Percentiles rank a stretch among this genome's conserved stretches.
These are phyloP conservation scores for Neogobius melanostomus DNA, from an alignment of 2,113 vertebrate genomes.

Conservation along the genomic window DNA sequence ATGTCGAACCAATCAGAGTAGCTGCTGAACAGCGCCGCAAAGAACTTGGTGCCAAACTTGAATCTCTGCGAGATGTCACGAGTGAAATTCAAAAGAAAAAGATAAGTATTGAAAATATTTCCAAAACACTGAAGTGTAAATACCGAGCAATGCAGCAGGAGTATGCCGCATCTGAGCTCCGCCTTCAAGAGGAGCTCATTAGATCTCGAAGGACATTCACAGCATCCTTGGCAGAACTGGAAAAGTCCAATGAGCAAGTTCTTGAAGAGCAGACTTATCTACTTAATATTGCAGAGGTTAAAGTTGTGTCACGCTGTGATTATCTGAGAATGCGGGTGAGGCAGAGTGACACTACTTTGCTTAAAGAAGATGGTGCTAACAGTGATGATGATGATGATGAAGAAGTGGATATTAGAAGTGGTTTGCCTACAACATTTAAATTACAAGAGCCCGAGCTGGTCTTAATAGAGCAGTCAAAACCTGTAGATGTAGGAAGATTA, in stretches of 20 bases:
- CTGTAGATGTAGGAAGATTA: conserved; percentile 86
- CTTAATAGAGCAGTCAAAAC: conserved; percentile 81
- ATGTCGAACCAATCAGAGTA: conserved; percentile 81
- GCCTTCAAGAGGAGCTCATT: conserved; percentile 88
- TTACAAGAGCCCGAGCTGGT: conserved; percentile 90
- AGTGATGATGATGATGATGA: conserved; percentile 79
- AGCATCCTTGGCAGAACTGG: conserved; percentile 85
- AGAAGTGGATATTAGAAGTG: conserved; percentile 82
- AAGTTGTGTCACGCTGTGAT: conserved; percentile 92
- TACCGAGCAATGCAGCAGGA: conserved; percentile 90
- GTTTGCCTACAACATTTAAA: conserved; percentile 82
- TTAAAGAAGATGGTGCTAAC: conserved; percentile 80
- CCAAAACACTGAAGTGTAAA: conserved; percentile 83
- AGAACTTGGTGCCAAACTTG: conserved; percentile 82
- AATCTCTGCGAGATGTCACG: conserved; percentile 83
- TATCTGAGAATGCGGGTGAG: conserved; percentile 93
- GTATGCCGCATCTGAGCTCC: conserved; percentile 85
- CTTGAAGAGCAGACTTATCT: conserved; percentile 94
- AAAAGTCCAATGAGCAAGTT: conserved; percentile 87
- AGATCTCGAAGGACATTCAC: conserved; percentile 88
- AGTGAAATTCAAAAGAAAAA: conserved; percentile 89
- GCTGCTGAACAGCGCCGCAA: conserved; percentile 88
- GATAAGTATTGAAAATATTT: conserved; percentile 82
- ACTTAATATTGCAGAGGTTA: conserved; percentile 92
- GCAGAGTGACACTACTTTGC: conserved; percentile 87